Evolutionary conservation across 2,113 vertebrate genomes (phyloP).

Genomic region (Melospiza georgiana): DNA sequence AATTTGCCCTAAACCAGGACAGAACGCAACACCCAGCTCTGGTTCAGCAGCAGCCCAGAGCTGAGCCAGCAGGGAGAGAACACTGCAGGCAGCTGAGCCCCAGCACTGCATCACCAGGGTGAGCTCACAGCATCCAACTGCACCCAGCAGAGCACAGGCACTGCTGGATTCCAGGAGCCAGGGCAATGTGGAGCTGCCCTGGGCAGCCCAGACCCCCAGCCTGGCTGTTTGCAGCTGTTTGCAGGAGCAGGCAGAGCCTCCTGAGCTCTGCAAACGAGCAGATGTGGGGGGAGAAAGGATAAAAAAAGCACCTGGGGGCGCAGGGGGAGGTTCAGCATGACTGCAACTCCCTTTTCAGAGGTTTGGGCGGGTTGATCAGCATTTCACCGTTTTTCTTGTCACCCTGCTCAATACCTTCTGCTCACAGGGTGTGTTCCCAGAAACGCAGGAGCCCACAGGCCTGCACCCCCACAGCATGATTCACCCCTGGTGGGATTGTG

Average conservation of each 20-base stretch:
- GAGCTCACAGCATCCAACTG: rapidly evolving
- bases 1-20: too few species aligned
- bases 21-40: not conserved
- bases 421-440: constrained; percentile 57
- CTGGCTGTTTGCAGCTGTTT: not conserved
- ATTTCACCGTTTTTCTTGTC: constrained; percentile 53
- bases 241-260: constrained; percentile 15
- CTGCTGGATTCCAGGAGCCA: not conserved
- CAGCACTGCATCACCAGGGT: rapidly evolving
- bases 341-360: constrained; percentile 61
- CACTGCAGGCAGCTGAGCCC: not conserved
- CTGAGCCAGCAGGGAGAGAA: not conserved
- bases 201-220: not conserved
- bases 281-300: constrained; percentile 53
- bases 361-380: constrained; percentile 62
- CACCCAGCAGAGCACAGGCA: not conserved
- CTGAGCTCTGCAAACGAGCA: constrained; percentile 27
- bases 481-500: constrained; percentile 59
- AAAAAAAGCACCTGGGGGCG: constrained; percentile 65
- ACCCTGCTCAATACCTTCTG: constrained; percentile 51
- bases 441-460: constrained; percentile 54
- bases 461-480: constrained; percentile 66
- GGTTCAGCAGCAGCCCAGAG: not conserved
- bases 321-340: constrained; percentile 62
- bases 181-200: rapidly evolving